Base-by-base conservation (phyloP, 2,113 vertebrate genomes). In the Albula goreensis region DNA sequence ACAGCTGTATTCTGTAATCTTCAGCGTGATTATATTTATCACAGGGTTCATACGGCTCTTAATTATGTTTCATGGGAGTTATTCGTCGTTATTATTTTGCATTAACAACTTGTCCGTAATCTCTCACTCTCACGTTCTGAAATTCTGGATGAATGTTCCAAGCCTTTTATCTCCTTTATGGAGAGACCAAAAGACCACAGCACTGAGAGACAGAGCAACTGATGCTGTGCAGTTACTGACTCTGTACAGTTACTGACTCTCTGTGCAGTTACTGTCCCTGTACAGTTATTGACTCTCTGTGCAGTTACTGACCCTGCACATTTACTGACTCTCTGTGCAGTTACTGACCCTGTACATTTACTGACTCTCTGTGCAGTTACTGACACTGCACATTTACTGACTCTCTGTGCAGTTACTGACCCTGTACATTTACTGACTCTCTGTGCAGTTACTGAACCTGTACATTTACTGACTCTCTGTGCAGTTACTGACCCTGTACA, bases 21-120 rank as follows among this genome's bases (percentile, higher is more conserved):
- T 70, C 48, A 66, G 50, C 60, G 22, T 25, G 5, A 74, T 17
- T 17, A 9, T 84, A 70, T 83, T 84, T 77, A 57, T 70, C 25
- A 50, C 48, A 66, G 50, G 66, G 13, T 51, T 77, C 11, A 31
- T 77, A 70, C 63, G 9, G 10, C 25, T 84, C 49, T 77, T 84
- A 84, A 77, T 74, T 52, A 77, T 19, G 19, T 84, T 77, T 77
- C 83, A 84, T 77, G 60, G 49, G 60, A 66, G 49, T 74, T n/a
- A 41, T 41, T 74, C 0, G 19, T 48, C 41, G 19, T 50, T 82
- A 19, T 83, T 52, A 31, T 74, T 84, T 15, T 25, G 17, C 66
- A 13, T 63, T 70, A 66, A 41, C 52, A 7, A 15, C 2, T 74
- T 83, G 83, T 49, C 70, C 50, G 25, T 51, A 77, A 31, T 74